Percentiles rank a stretch among this genome's conserved stretches.
Evolutionary conservation across 1,140 invertebrate species (phyloP).

Genomic region (Drosophila varians): DNA sequence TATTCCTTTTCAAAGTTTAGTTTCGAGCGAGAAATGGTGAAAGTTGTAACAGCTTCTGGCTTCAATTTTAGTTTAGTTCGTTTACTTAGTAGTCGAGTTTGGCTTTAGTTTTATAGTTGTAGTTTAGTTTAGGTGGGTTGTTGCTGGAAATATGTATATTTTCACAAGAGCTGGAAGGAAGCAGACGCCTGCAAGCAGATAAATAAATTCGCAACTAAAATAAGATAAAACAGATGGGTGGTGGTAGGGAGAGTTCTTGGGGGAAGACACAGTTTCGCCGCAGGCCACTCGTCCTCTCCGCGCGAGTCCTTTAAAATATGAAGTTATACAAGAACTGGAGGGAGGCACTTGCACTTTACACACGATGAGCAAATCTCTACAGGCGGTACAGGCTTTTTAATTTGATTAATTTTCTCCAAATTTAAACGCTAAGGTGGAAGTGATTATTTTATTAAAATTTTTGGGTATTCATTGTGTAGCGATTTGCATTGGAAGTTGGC

Average conservation of each 20-base stretch:
- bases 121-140: slow-evolving; percentile 52
- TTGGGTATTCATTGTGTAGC: neutral
- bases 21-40: slow-evolving; percentile 15
- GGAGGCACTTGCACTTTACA: slow-evolving; percentile 17
- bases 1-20: slow-evolving; percentile 18
- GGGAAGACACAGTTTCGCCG: slow-evolving; percentile 7
- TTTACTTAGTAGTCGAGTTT: slow-evolving; percentile 38
- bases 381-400: neutral
- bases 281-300: slow-evolving; percentile 12
- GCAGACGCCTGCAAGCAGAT: slow-evolving; percentile 45
- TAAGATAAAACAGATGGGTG: slow-evolving; percentile 10
- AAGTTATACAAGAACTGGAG: slow-evolving; percentile 43
- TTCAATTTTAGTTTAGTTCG: slow-evolving; percentile 38
- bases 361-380: neutral
- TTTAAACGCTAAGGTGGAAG: neutral
- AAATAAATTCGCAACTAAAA: slow-evolving; percentile 38
- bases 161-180: slow-evolving; percentile 11
- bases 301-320: slow-evolving; percentile 3
- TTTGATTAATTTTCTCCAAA: neutral
- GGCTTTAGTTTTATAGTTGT: slow-evolving; percentile 33
- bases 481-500: slow-evolving; percentile 16
- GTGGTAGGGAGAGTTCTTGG: neutral
- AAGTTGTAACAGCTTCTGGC: slow-evolving; percentile 58
- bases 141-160: slow-evolving; percentile 30
- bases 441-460: neutral